Evolutionary conservation across 2,797 vertebrate genomes (phyloP), one percentile per base, ranked within the genome.

Genomic region (Serranus cabrilla): DNA sequence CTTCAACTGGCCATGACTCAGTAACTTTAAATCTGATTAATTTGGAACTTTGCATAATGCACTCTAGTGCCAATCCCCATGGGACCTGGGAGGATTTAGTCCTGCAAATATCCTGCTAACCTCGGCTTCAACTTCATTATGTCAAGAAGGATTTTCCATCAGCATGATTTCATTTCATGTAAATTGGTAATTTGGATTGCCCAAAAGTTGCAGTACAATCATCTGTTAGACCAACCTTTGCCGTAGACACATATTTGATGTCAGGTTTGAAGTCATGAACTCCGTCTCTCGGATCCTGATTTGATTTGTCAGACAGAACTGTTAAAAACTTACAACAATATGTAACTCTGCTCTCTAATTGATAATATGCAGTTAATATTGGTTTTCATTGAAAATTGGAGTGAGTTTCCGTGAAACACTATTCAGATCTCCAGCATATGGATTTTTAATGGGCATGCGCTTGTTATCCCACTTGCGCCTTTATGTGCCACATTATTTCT

Each of bases 21-120:
- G 21, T 49, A 46, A 67, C 11, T 61, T 50, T n/a, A 11, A 64
- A 43, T 54, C 21, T 45, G 37, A 42, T 66, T 60, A 34, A 42
- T 66, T 17, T 45, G 34, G 9, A 60, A 25, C 17, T 51, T 66
- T 67, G 49, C n/a, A 43, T 21, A 49, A 60, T 60, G 14, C n/a
- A 16, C 49, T 79, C 17, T 71, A 52, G 40, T 46, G 4, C 21
- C 31, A 52, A 46, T 64, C 40, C 57, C 21, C 17, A 50, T n/a
- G 43, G 31, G 42, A 27, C 40, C 17, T 60, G 50, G 14, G 23
- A 71, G 27, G 56, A 46, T 67, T 55, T 46, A 45, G 23, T 62
- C 50, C 42, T 62, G 20, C 14, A 58, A 34, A 60, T 46, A 52
- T 52, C 54, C 43, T 34, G 52, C 13, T 18, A 66, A 37, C 46